These are phyloP conservation scores for Rhinogobio ventralis DNA, from an alignment of 2,797 vertebrate species.

Conservation along the genomic window DNA sequence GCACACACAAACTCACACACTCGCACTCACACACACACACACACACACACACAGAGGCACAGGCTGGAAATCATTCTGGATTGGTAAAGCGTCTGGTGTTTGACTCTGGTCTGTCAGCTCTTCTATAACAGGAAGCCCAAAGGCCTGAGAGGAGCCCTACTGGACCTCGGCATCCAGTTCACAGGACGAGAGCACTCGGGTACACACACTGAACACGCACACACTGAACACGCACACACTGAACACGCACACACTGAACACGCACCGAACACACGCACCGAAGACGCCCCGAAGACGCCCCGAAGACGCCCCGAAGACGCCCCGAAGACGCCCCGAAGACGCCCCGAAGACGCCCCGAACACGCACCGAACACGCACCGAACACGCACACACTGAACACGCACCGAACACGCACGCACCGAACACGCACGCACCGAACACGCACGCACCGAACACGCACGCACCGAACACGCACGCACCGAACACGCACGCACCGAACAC, in stretches of 20 bases:
- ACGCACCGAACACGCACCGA: conserved; percentile 35
- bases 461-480: too few species aligned
- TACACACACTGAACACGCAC: too few species aligned
- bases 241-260: too few species aligned
- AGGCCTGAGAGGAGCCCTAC: conserved; percentile 90
- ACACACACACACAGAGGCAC: not conserved
- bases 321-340: too few species aligned
- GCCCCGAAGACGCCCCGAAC: too few species aligned
- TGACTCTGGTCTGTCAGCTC: conserved; percentile 71
- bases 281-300: too few species aligned
- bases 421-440: too few species aligned
- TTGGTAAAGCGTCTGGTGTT: not conserved
- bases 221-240: too few species aligned
- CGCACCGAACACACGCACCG: too few species aligned
- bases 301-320: too few species aligned
- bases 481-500: not conserved
- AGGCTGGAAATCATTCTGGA: not conserved
- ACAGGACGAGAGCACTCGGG: conserved; percentile 92
- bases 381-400: conserved; percentile 35
- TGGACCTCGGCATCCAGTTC: conserved; percentile 93
- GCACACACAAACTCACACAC: conserved; percentile 37
- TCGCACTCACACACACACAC: not conserved
- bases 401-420: too few species aligned
- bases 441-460: too few species aligned
- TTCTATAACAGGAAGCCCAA: conserved; percentile 93